Evolutionary conservation across 2,888 invertebrate species (phyloP), one percentile per base, ranked within the genome.

Genomic region (Drosophila borealis): DNA sequence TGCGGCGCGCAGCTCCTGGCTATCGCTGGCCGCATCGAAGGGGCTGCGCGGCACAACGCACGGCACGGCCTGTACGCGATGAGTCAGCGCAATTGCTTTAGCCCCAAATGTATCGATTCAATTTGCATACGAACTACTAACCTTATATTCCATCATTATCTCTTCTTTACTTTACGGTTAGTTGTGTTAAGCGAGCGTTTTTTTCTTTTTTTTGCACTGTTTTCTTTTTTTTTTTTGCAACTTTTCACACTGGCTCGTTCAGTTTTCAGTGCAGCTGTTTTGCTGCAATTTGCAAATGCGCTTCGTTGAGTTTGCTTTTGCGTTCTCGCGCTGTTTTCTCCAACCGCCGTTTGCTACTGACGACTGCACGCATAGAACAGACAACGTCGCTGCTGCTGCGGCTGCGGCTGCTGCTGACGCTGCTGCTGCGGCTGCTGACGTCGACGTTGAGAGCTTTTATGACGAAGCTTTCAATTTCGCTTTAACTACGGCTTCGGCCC

Each of bases 11-110:
- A 96, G 93, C 0, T 94, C 92, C 29, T 94, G 94, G 0, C 95
- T 95, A 91, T 96, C 96, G 61, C 94, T 94, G 0, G 93, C 91
- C 0, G 95, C 94, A 88, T 94, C 94, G 92, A 96, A 96, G 80
- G 93, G 93, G 1, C 93, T 89, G 5, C 92, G 92, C 1, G 95
- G 94, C 59, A 93, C 91, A 5, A 96, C 94, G 0, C 95, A 95
- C 54, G 95, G 95, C 55, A 73, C 82, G 37, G 90, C 87, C 92
- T 92, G 61, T 37, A 25, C n/a, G 9, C 25, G 36, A 51, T 57
- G 25, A 61, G 39, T 61, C 34, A 29, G n/a, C 8, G 36, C 10
- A 54, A 11, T 50, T 25, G 33, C 21, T 19, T 66, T 39, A 51
- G 51, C 9, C 17, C n/a, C 45, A 9, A 14, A 25, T 8, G 17